These are phyloP conservation scores for Hyles vespertilio DNA, from an alignment of 1,140 invertebrate species.

Conservation along the genomic window DNA sequence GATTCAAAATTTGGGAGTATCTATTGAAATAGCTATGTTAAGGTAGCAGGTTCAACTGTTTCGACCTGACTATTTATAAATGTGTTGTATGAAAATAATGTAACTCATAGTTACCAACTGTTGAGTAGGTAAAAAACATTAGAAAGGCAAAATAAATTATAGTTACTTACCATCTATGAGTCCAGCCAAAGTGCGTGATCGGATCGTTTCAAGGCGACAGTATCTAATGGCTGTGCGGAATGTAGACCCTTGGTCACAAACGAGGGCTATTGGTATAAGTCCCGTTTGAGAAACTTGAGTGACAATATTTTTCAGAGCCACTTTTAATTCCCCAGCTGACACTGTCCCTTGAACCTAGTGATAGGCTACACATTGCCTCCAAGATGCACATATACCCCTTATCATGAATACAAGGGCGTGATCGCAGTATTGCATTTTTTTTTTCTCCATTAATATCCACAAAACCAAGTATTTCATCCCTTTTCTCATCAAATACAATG, in stretches of 20 bases:
- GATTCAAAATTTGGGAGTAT: no score
- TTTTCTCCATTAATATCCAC: conserved; percentile 13
- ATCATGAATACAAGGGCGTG: conserved; percentile 2
- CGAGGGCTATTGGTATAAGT: conserved; percentile 11
- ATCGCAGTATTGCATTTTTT: conserved; percentile 11
- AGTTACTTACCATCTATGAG: conserved; percentile 6
- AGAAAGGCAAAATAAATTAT: no score
- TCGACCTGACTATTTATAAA: no score
- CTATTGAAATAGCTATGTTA: no score
- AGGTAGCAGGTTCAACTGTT: no score
- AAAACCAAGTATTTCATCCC: conserved; percentile 14
- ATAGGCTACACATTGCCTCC: conserved; percentile 15
- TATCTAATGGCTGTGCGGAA: conserved; percentile 15
- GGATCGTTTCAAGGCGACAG: conserved; percentile 12
- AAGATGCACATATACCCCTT: conserved; percentile 16
- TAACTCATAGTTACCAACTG: no score
- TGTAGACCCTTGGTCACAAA: conserved; percentile 21
- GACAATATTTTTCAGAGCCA: conserved; percentile 18
- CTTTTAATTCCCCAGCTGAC: conserved; percentile 12
- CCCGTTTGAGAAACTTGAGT: conserved; percentile 11
- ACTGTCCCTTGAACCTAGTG: conserved; percentile 20
- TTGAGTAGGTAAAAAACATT: no score
- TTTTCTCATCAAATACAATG: conserved; percentile 9
- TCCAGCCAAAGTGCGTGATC: conserved; percentile 4
- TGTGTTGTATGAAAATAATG: no score